Evolutionary conservation across 2,113 vertebrate species (phyloP), one percentile per base, ranked within the genome.

Genomic region (Propithecus coquereli): DNA sequence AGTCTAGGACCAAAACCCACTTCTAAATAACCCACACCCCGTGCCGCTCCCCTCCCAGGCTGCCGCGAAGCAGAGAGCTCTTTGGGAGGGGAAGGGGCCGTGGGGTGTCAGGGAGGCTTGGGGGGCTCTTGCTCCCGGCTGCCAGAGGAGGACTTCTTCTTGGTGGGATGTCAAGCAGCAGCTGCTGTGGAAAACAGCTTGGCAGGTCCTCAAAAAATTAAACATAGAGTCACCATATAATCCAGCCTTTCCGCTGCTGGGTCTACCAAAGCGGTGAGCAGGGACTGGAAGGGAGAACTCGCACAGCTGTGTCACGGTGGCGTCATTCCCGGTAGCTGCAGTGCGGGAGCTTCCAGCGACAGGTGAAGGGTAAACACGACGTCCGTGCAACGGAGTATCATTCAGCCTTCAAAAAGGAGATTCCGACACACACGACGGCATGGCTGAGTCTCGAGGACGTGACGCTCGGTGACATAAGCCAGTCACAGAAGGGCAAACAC

Each of bases 301-400:
- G 5, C 0, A 13, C 5, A 6, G 43, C 1, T 17, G 5, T 3
- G 1, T 2, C 66, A 45, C 7, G 18, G 40, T 12, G 16, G 66
- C 5, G 0, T 4, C 0, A 0, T 10, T 61, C 54, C 20, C 59
- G 22, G 0, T 2, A 3, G 1, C 43, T 45, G 13, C 37, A 54
- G 1, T 52, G 65, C 3, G 23, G 70, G 25, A 25, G 73, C 25
- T 8, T 37, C 32, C 32, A 11, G 70, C 37, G 17, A 2, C 0
- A 2, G 3, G 6, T 0, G 3, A 16, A 2, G 1, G 32, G 4
- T 8, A 30, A 25, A 20, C 73, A 74, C 27, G 12, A 22, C 8
- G 1, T 18, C 20, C 4, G 9, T 0, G 3, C 0, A 1, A 5
- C 0, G 30, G 68, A 25, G 9, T 0, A 2, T 43, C 0, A 2